Base-by-base conservation (phyloP, 2,113 vertebrate genomes). In the Ploceus nigricollis region DNA sequence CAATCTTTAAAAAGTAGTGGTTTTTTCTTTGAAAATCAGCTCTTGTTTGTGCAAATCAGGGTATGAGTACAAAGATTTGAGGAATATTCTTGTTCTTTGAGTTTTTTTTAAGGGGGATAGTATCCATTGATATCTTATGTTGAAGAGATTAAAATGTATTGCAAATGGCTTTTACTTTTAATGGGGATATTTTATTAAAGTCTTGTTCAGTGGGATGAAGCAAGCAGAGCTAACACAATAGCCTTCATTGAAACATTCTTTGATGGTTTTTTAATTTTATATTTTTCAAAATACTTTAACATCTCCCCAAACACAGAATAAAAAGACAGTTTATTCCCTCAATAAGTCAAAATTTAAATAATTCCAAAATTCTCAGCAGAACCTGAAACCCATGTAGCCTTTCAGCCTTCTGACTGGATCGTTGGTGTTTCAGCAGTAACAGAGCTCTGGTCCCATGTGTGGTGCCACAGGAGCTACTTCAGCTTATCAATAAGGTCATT, bases 1-100 rank as follows among this genome's bases (percentile, higher is more conserved):
- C 0, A 6, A 48, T 45, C 6, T 10, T 37, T 45, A 15, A 58
- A 76, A 83, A n/a, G 3, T 14, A 11, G 2, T 4, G 2, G 0
- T 3, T 35, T 76, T 50, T 61, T 15, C 19, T 64, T 54, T 47
- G 35, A 92, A 83, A 72, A 66, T 63, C n/a, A 53, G 3, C 17
- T 75, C 35, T 40, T 58, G 2, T 51, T 82, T 56, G 3, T 78
- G 23, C 35, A 39, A 51, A 60, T 60, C 6, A 2, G 0, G 9
- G 2, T 30, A 58, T 64, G 31, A 51, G 27, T 44, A 35, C 5
- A 51, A 5, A 11, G 2, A 53, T 75, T 75, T 71, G 19, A 31
- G 37, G 9, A 82, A 40, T 54, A 35, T 39, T 50, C 15, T 37
- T 16, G 4, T 17, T 24, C 3, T 42, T 14, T 54, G 6, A 5